Percentiles rank a stretch among this genome's conserved stretches.
phyloP scores from a whole-genome alignment of 23 tunicate species.

The Phallusia fumigata region DNA sequence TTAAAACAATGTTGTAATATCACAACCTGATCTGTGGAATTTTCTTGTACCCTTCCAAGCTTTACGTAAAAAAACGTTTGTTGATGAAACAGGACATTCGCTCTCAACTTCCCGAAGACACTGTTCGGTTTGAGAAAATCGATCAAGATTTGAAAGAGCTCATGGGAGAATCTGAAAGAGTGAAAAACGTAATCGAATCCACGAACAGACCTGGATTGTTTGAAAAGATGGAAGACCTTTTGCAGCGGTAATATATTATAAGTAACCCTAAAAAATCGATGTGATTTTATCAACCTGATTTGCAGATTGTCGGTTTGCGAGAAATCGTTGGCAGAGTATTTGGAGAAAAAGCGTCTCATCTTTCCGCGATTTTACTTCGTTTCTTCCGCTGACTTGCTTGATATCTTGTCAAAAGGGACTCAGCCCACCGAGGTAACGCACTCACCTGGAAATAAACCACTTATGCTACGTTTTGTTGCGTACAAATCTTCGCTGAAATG shows the following conservation, averaged over 20 bases:
- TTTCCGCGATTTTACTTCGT: conserved; percentile 92
- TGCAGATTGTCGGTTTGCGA: conserved; percentile 83
- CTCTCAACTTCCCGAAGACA: conserved; percentile 86
- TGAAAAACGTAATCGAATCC: conserved; percentile 82
- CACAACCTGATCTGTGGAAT: too few species aligned
- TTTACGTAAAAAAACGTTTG: neutral
- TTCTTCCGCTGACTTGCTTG: conserved; percentile 88
- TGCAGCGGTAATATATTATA: conserved; percentile 46
- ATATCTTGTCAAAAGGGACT: conserved; percentile 85
- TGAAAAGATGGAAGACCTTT: conserved; percentile 65
- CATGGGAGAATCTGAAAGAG: conserved; percentile 73
- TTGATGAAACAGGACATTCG: conserved; percentile 62
- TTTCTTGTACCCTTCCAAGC: too few species aligned
- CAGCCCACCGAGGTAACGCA: conserved; percentile 66
- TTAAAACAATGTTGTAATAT: too few species aligned
- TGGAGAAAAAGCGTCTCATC: conserved; percentile 81
- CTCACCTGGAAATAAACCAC: neutral
- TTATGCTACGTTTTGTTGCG: too few species aligned
- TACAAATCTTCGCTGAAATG: too few species aligned
- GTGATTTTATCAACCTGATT: too few species aligned
- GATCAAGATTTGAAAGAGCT: conserved; percentile 77
- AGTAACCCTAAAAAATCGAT: too few species aligned
- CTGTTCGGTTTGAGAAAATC: conserved; percentile 60
- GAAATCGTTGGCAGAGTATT: conserved; percentile 82
- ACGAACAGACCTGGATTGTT: conserved; percentile 75